Evolutionary conservation across 2,113 vertebrate species (phyloP), one percentile per base, ranked within the genome.

Genomic region (Nothocercus julius): DNA sequence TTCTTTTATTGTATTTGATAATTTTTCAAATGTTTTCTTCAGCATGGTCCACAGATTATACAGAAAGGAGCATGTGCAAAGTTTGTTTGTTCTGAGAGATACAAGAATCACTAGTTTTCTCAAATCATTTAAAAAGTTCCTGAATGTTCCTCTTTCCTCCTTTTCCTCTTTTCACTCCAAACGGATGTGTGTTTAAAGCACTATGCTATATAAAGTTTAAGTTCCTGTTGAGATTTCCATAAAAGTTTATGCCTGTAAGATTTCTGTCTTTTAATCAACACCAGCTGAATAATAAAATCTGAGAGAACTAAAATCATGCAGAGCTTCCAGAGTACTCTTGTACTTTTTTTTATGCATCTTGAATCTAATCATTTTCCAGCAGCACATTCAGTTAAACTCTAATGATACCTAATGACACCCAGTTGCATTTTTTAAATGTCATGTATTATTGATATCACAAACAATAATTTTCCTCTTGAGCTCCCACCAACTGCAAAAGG

Each of bases 111-210:
- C 6, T 45, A 5, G 11, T 73, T 91, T 94, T 47, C 56, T 78
- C 66, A 84, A 82, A 64, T 5, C 32, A 69, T 80, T 79, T 28
- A 27, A 77, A 82, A 64, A 53, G 16, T 59, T 95, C 49, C 30
- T 62, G 51, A 69, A 58, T 58, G 9, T 80, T 82, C 20, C 19
- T 81, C 38, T 72, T 64, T 66, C 73, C 21, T 49, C 13, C 32
- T 38, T 42, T 19, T 45, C 73, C 24, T 49, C 12, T 28, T 42
- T 38, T 19, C 36, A 74, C 32, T 92, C 47, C 58, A 89, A 94
- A 89, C 67, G 80, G 63, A 87, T 87, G 36, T 64, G n/a, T 93
- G 70, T 70, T 95, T 95, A 93, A 93, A 91, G 91, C 8, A 70
- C 82, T 21, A n/a, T 74, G 38, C 11, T 53, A 17, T 58, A 69